These are phyloP conservation scores for Uropsilus gracilis DNA, from an alignment of 2,113 vertebrate genomes.

Conservation along the genomic window DNA sequence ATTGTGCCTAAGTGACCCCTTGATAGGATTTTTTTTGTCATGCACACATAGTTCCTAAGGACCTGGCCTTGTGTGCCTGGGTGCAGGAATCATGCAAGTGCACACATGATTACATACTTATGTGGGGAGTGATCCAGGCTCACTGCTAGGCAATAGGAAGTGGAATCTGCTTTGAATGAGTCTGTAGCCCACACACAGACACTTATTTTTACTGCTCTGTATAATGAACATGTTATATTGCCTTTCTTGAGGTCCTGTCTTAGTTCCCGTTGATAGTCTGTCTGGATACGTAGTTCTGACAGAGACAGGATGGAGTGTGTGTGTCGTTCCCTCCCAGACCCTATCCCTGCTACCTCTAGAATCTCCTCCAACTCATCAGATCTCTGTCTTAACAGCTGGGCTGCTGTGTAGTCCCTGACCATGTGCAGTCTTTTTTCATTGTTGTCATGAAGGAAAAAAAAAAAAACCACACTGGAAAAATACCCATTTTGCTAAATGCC, in stretches of 20 bases:
- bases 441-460: conserved; percentile 59
- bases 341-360: neutral
- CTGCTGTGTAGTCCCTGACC: conserved; percentile 36
- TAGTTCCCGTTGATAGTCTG: neutral
- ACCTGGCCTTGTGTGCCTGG: neutral
- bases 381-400: conserved; percentile 53
- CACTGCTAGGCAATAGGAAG: neutral
- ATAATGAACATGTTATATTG: neutral
- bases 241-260: neutral
- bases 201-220: neutral
- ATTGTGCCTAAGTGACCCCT: neutral
- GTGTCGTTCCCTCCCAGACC: neutral
- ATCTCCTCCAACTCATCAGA: neutral
- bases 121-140: neutral
- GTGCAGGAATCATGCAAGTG: neutral
- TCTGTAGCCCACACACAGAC: neutral
- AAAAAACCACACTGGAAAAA: conserved; percentile 70
- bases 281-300: neutral
- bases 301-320: neutral
- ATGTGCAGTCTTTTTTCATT: conserved; percentile 65
- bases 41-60: conserved; percentile 26
- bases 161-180: neutral
- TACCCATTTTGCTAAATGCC: conserved; percentile 85
- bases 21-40: neutral
- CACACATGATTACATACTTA: neutral